These are phyloP conservation scores for Bostrychus sinensis DNA, from an alignment of 2,113 vertebrate genomes.

Conservation along the genomic window DNA sequence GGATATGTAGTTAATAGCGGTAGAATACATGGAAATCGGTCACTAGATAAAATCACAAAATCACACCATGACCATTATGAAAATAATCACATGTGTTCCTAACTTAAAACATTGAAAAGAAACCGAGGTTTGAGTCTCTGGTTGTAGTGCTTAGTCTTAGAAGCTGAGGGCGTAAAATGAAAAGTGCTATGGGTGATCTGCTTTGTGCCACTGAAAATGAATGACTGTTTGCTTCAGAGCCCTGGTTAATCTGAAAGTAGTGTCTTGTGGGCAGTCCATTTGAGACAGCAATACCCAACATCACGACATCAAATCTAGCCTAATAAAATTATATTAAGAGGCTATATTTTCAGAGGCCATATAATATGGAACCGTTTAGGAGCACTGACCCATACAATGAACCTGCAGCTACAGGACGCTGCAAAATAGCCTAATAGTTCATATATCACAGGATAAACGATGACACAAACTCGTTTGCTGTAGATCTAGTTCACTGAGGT, in stretches of 20 bases:
- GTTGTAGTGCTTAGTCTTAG: too few relatives aligned
- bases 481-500: conserved; percentile 1
- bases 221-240: background rate
- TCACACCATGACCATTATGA: too few relatives aligned
- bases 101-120: too few relatives aligned
- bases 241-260: background rate
- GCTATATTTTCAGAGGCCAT: background rate
- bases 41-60: too few relatives aligned
- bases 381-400: conserved; percentile 38
- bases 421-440: conserved; percentile 3
- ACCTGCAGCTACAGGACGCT: conserved; percentile 18
- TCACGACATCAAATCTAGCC: too few relatives aligned
- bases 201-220: conserved; percentile 1
- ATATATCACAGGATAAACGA: conserved; percentile 15
- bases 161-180: background rate
- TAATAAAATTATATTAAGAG: background rate
- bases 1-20: conserved; percentile 51
- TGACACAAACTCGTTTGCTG: conserved; percentile 1
- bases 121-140: too few relatives aligned
- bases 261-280: background rate
- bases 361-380: conserved; percentile 10
- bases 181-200: conserved; percentile 10
- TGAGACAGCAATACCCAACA: conserved; percentile 1
- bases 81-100: too few relatives aligned
- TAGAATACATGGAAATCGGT: too few relatives aligned